These are phyloP conservation scores for Grus americana DNA, from an alignment of 2,113 vertebrate genomes.

Conservation along the genomic window DNA sequence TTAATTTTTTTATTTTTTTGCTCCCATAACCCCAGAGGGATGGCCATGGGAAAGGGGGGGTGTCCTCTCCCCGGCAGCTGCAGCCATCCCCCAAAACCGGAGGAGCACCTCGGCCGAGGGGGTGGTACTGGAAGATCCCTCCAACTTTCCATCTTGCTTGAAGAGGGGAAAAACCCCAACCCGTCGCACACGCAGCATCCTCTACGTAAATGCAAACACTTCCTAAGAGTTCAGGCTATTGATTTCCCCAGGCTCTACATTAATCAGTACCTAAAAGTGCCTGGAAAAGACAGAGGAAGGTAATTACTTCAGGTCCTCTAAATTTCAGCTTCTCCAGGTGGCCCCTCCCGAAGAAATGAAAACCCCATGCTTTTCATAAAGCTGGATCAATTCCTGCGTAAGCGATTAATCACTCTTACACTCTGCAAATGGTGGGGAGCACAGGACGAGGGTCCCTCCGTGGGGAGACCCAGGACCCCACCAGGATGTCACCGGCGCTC, in stretches of 20 bases:
- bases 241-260: conserved; percentile 63
- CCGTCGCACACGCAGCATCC: fast-evolving
- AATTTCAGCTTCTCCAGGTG: conserved; percentile 53
- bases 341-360: conserved; percentile 31
- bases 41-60: background rate
- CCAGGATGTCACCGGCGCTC: fast-evolving
- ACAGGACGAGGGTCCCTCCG: background rate
- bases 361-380: background rate
- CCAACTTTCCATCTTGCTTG: background rate
- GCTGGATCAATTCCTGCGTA: conserved; percentile 41
- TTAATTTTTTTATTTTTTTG: background rate
- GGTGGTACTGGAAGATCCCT: background rate
- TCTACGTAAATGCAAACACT: conserved; percentile 26
- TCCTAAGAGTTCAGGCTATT: conserved; percentile 62
- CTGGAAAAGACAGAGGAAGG: conserved; percentile 62
- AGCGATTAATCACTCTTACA: conserved; percentile 53
- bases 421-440: background rate
- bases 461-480: background rate
- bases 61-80: background rate
- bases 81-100: background rate
- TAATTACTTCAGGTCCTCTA: conserved; percentile 55
- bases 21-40: fast-evolving
- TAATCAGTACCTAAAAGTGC: conserved; percentile 69
- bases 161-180: background rate
- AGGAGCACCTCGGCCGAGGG: fast-evolving